Conservation (phyloP, 2,797 vertebrate species). For the Acrossocheilus fasciatus region DNA sequence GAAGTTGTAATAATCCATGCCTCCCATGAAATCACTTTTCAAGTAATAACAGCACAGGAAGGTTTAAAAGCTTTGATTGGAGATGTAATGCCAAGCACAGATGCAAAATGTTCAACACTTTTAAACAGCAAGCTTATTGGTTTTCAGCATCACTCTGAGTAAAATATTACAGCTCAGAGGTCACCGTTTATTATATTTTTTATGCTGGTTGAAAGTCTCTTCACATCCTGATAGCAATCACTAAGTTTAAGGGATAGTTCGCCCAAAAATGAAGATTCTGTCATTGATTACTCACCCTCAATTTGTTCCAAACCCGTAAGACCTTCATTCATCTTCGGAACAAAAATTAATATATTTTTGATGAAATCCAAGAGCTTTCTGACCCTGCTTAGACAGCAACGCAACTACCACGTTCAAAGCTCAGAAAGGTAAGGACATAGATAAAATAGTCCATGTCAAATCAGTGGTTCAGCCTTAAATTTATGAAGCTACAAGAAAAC, state of each 20-base stretch:
- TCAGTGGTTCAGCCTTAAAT: not conserved
- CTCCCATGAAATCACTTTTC: slow-evolving; percentile 48
- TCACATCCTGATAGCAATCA: not conserved
- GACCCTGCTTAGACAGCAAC: too few species aligned
- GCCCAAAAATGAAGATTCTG: not conserved
- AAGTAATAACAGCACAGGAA: slow-evolving; percentile 40
- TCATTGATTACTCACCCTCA: not conserved
- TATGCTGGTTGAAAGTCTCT: not conserved
- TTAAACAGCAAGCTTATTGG: not conserved
- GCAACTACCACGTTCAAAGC: too few species aligned
- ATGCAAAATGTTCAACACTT: not conserved
- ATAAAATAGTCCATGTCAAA: not conserved
- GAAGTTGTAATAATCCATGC: slow-evolving; percentile 47
- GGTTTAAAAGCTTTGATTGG: slow-evolving; percentile 42
- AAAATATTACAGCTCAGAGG: not conserved
- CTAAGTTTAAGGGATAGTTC: not conserved
- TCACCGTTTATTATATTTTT: not conserved
- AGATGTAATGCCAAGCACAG: not conserved
- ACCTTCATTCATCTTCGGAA: not conserved
- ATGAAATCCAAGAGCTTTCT: not conserved
- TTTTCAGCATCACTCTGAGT: not conserved
- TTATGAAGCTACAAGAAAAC: too few species aligned
- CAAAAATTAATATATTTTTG: not conserved
- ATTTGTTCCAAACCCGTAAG: not conserved
- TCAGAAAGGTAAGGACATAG: not conserved